These are phyloP conservation scores for Geodia barretti DNA, from an alignment of 37 sponge, comb jelly and placozoan genomes.

Conservation along the genomic window DNA sequence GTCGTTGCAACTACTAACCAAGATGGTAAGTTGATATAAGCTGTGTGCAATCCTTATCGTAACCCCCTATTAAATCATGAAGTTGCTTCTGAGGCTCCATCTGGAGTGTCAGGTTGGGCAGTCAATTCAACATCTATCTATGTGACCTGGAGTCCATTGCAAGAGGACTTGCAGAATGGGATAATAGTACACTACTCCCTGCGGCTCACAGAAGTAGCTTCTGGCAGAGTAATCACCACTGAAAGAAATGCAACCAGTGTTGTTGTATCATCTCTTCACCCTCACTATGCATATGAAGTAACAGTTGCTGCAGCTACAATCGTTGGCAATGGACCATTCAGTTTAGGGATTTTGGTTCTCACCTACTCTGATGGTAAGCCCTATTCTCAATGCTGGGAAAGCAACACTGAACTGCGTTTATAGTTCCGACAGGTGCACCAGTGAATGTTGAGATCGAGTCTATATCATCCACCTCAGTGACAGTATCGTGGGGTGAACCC, in stretches of 20 bases:
- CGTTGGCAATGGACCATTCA: background rate
- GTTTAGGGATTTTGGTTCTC: background rate
- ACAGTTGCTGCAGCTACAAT: background rate
- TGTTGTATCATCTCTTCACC: background rate
- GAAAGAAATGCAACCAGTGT: background rate
- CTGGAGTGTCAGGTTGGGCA: background rate
- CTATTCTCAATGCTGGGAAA: no score
- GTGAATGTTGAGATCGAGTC: background rate
- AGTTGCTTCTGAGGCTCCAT: background rate
- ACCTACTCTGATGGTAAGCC: background rate
- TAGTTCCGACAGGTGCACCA: slow-evolving; percentile 27
- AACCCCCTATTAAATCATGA: no score
- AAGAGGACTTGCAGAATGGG: background rate
- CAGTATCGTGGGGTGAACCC: slow-evolving; percentile 34
- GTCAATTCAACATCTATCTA: background rate
- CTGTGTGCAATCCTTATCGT: no score
- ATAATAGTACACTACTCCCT: background rate
- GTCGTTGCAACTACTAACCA: background rate
- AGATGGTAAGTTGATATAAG: background rate
- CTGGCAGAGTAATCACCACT: background rate
- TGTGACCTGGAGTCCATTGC: background rate
- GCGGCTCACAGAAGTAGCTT: background rate
- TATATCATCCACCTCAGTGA: slow-evolving; percentile 9
- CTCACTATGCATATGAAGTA: background rate
- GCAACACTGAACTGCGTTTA: no score